Conservation (phyloP, 2,113 vertebrate species). For the Rhynchomys soricoides region DNA sequence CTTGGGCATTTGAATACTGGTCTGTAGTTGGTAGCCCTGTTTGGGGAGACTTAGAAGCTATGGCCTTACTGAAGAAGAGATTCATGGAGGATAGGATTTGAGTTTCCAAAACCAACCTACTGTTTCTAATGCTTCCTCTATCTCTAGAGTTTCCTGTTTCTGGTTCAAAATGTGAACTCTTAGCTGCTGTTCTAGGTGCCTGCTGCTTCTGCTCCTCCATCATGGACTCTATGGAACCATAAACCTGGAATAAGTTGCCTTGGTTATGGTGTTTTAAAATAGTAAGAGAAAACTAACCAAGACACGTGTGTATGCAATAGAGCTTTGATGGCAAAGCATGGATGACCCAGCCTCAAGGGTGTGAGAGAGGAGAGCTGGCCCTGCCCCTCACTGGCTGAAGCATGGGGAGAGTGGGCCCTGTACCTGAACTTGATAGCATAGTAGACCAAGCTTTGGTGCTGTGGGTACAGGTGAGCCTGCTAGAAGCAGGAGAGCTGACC, state of each 20-base stretch:
- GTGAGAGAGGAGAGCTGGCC: neutral
- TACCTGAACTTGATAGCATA: neutral
- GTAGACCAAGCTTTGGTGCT: neutral
- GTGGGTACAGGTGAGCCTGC: neutral
- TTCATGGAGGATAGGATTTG: neutral
- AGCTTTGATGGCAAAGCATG: neutral
- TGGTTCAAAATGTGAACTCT: neutral
- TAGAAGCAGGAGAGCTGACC: neutral
- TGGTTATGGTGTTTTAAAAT: neutral
- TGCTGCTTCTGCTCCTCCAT: neutral
- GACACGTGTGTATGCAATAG: neutral
- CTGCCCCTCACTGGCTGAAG: neutral
- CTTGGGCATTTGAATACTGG: neutral
- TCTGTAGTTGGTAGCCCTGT: neutral
- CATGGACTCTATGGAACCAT: neutral
- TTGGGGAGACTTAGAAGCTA: neutral
- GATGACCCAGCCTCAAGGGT: neutral
- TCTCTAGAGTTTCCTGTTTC: neutral
- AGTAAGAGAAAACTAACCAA: neutral
- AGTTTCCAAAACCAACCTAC: neutral
- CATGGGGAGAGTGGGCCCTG: neutral
- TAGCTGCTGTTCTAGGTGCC: neutral
- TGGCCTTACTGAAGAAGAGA: neutral
- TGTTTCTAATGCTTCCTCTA: neutral
- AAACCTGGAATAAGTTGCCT: neutral